phyloP scores from a whole-genome alignment of 2,797 vertebrate genomes.

The Moxostoma hubbsi region DNA sequence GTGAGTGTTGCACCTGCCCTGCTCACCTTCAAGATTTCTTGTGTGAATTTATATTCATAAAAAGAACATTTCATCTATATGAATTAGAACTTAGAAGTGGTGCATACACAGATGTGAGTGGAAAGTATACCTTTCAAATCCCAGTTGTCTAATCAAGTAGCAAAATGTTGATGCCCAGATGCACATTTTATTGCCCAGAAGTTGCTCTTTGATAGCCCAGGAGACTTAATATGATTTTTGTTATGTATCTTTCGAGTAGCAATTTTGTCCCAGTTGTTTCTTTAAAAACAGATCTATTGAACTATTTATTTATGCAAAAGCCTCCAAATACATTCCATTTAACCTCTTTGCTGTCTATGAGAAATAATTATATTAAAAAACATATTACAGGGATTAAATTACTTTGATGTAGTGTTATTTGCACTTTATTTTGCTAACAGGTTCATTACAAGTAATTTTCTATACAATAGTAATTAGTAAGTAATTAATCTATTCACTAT shows the following conservation, averaged over 20 bases:
- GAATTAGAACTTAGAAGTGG: not conserved
- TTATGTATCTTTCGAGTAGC: no score
- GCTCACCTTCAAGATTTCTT: conserved; percentile 31
- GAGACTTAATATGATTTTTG: no score
- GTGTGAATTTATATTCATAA: not conserved
- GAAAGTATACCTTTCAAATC: not conserved
- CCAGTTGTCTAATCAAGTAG: not conserved
- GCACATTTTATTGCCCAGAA: no score
- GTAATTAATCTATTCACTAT: not conserved
- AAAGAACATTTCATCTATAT: not conserved
- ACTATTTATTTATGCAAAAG: no score
- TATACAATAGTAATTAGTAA: no score
- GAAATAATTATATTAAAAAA: no score
- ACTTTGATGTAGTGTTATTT: not conserved
- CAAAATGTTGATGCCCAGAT: not conserved
- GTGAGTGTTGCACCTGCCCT: conserved; percentile 33
- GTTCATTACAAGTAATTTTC: not conserved
- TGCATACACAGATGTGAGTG: not conserved
- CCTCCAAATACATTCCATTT: no score
- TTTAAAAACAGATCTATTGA: no score
- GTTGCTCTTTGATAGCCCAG: no score
- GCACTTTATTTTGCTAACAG: conserved; percentile 7
- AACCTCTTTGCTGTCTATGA: no score
- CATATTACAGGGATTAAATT: no score
- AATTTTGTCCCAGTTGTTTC: no score